Base-by-base conservation (phyloP, 1,140 invertebrate genomes). In the Lordiphosa mommai region DNA sequence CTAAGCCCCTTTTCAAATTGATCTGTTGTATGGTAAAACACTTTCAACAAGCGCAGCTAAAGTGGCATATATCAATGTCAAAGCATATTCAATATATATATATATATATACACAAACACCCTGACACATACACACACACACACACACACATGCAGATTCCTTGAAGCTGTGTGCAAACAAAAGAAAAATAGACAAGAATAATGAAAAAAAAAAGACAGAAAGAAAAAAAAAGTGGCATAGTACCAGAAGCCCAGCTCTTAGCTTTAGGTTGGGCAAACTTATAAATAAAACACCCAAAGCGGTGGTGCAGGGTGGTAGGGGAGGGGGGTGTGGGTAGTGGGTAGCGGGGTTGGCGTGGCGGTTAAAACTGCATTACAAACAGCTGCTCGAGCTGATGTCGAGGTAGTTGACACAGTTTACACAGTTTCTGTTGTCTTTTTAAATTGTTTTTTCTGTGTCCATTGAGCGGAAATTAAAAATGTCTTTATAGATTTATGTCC, bases 391-490 rank as follows among this genome's bases (percentile, higher is more conserved):
- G 36, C 13, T 9, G 20, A 14, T 56, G 29, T 41, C 13, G 29
- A 44, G 50, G 16, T 53, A 59, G 16, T 52, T 68, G 65, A 68
- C 64, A 60, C 64, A 68, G 55, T 68, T 68, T 67, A 43, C 53
- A 32, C 46, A 43, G 59, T 53, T 55, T 49, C 41, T 44, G 63
- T 36, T 59, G 44, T 66, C 56, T 44, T 46, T 59, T 67, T 67
- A 46, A 43, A 60, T 68, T 52, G 32, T 47, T 65, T 32, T 29
- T 23, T 23, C 4, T 23, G 20, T 23, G 20, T 48, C 41, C 49
- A 40, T 64, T 59, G 20, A 68, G 40, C 53, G 65, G 63, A 60
- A 68, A 68, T 68, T 68, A 60, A 68, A 68, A 66, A 66, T 74
- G 70, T 66, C 74, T 44, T 61, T 51, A 68, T 37, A 50, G 55